phyloP scores from a whole-genome alignment of 2,888 invertebrate genomes.

The Scaptomyza polygonia region DNA sequence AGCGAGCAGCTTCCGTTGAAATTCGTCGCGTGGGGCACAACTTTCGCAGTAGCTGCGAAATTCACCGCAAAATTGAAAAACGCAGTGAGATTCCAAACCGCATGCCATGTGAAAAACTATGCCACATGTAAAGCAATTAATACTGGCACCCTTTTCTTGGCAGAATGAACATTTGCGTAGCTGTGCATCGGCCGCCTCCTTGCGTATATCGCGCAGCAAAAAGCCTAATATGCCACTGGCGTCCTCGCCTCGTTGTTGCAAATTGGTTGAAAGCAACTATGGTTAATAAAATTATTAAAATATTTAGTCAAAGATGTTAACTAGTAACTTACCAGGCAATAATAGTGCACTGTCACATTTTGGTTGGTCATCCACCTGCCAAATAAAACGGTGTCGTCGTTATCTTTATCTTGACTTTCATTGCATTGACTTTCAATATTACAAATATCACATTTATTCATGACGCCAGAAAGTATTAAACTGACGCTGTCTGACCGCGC shows the following conservation, averaged over 20 bases:
- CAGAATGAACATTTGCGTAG: conserved; percentile 74
- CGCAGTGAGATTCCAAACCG: conserved; percentile 62
- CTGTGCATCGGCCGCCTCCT: conserved; percentile 86
- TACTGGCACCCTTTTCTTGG: conserved; percentile 54
- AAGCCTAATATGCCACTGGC: conserved; percentile 91
- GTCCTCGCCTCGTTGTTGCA: conserved; percentile 89
- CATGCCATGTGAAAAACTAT: conserved; percentile 75
- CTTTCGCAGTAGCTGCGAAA: conserved; percentile 75
- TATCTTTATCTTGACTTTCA: too few relatives aligned
- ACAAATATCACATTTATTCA: conserved; percentile 42
- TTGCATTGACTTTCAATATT: conserved; percentile 13
- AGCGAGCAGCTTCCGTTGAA: conserved; percentile 22
- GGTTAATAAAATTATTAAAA: conserved; percentile 53
- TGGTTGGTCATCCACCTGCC: conserved; percentile 79
- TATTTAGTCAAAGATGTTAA: not conserved
- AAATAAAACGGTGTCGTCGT: conserved; percentile 56
- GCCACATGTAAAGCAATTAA: conserved; percentile 72
- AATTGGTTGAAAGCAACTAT: conserved; percentile 89
- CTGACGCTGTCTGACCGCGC: conserved; percentile 1
- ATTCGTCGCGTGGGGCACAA: conserved; percentile 66
- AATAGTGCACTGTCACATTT: conserved; percentile 75
- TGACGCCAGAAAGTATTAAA: conserved; percentile 7
- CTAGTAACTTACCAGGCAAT: conserved; percentile 72
- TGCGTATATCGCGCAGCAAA: conserved; percentile 88
- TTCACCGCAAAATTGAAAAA: conserved; percentile 62